These are phyloP conservation scores for Phortica okadai DNA, from an alignment of 2,888 invertebrate species.

Conservation along the genomic window DNA sequence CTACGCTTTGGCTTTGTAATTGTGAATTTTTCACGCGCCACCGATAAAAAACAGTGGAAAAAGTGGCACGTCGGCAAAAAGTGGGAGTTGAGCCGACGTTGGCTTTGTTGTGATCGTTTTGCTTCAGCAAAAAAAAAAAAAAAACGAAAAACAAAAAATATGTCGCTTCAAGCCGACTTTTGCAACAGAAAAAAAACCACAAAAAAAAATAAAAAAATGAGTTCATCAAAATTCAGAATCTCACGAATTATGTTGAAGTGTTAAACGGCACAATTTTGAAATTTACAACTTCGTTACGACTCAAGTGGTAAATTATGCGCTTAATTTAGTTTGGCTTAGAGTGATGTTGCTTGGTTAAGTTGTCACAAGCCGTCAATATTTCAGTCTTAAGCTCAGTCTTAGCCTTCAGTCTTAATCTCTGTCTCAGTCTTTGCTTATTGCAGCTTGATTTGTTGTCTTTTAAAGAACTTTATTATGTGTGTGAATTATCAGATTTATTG, in stretches of 20 bases:
- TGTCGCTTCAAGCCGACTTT: neutral
- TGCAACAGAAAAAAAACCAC: conserved; percentile 17
- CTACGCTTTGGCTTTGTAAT: conserved; percentile 16
- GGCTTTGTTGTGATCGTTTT: neutral
- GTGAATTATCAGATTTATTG: no score
- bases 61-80: conserved; percentile 15
- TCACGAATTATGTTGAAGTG: conserved; percentile 64
- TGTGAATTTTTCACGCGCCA: conserved; percentile 27
- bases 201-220: conserved; percentile 52
- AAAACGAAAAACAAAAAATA: neutral
- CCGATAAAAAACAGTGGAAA: conserved; percentile 3
- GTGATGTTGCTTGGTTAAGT: conserved; percentile 13
- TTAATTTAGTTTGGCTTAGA: neutral
- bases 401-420: neutral
- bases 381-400: neutral
- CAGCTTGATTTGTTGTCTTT: neutral
- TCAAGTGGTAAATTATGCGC: neutral
- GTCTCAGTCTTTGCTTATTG: neutral
- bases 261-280: neutral
- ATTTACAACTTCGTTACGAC: neutral
- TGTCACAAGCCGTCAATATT: conserved; percentile 11
- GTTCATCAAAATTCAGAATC: conserved; percentile 72
- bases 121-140: neutral
- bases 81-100: conserved; percentile 20
- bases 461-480: no score